These are phyloP conservation scores for Oriolus oriolus DNA, from an alignment of 2,113 vertebrate species.

Conservation along the genomic window DNA sequence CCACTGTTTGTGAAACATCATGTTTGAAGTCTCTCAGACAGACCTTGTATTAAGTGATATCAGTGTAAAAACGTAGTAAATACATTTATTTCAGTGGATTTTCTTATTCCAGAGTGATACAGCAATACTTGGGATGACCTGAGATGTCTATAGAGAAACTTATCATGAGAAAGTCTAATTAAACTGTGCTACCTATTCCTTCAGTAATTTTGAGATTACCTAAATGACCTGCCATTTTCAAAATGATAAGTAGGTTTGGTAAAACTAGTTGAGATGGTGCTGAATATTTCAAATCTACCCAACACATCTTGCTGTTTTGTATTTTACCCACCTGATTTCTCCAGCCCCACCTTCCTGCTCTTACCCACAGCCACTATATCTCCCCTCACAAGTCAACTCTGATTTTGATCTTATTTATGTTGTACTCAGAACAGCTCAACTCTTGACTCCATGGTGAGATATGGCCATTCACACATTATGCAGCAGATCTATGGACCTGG, in stretches of 20 bases:
- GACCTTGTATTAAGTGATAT: not conserved
- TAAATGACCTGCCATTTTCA: not conserved
- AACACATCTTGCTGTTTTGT: not conserved
- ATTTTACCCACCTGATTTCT: not conserved
- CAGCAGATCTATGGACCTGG: not conserved
- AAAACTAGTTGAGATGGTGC: not conserved
- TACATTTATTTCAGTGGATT: not conserved
- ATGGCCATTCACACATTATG: slow-evolving; percentile 4
- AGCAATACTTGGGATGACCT: not conserved
- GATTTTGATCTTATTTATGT: not conserved
- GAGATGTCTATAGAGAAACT: not conserved
- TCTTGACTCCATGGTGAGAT: slow-evolving; percentile 31
- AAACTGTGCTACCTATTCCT: not conserved
- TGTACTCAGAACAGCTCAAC: not conserved
- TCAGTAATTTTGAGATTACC: not conserved
- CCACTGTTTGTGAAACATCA: not conserved
- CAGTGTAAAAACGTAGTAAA: not conserved
- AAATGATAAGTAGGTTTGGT: not conserved
- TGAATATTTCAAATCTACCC: not conserved
- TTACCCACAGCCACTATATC: not conserved
- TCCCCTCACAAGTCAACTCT: not conserved
- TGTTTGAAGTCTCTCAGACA: not conserved
- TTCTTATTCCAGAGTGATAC: not conserved
- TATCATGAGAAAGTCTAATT: not conserved
- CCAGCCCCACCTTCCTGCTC: not conserved